Evolutionary conservation across 2,888 invertebrate species (phyloP).

Genomic region (Cactoblastis cactorum): DNA sequence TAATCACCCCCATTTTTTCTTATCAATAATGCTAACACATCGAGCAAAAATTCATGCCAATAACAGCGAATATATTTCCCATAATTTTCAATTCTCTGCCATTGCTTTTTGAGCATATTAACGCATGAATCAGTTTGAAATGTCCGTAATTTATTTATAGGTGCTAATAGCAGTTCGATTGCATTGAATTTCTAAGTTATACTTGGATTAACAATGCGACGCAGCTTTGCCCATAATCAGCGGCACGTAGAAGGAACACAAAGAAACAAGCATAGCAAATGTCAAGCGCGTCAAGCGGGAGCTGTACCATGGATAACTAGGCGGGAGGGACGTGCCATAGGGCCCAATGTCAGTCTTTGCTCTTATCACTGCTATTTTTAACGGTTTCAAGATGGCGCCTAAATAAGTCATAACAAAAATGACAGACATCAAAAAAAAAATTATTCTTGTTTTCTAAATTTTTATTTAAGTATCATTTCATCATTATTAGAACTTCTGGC

Average conservation of each 20-base stretch:
- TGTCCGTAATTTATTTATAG: not conserved
- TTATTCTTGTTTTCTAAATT: too few species aligned
- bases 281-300: not conserved
- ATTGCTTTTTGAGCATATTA: not conserved
- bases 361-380: too few species aligned
- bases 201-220: constrained; percentile 3
- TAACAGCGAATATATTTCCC: not conserved
- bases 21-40: too few species aligned
- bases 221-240: constrained; percentile 12
- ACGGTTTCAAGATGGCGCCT: not conserved
- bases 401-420: too few species aligned
- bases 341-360: not conserved
- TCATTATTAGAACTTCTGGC: too few species aligned
- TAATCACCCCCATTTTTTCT: too few species aligned
- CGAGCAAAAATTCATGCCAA: too few species aligned
- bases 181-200: not conserved
- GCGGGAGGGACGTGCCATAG: not conserved
- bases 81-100: not conserved
- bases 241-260: constrained; percentile 16
- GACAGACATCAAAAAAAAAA: too few species aligned
- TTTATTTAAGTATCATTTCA: too few species aligned
- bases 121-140: not conserved
- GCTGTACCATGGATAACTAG: not conserved
- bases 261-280: constrained; percentile 2
- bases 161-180: not conserved